Base-by-base conservation (phyloP, 1,140 invertebrate genomes). In the Drosophila ohnishii region DNA sequence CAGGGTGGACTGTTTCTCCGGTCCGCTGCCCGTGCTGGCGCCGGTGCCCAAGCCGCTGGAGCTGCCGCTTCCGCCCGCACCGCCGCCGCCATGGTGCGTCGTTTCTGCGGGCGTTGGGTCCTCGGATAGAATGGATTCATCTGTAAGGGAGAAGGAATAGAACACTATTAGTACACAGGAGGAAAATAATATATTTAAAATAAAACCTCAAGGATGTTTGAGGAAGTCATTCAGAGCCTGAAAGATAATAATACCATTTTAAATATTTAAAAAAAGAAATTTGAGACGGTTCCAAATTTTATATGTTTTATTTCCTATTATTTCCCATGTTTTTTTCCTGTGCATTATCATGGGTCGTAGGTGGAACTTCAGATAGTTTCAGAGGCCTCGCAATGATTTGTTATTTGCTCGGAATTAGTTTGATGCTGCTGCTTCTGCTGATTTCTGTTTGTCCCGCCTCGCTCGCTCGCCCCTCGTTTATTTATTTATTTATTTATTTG, bases 61-160 rank as follows among this genome's bases (percentile, higher is more conserved):
- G 42, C 77, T 75, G 48, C 69, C 44, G 57, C 81, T 47, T 47
- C 62, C 58, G 56, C 67, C 62, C 45, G 63, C 40, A 42, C 75
- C 75, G 30, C 80, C 74, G 55, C 81, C 78, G 9, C 59, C 87
- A 66, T 92, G 91, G 65, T 92, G 91, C 48, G 91, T 92, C 37
- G 91, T 92, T 78, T 92, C 91, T 58, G 91, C 91, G 59, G 91
- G 91, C 64, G 91, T 92, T 44, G 91, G 91, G 80, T 92, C 91
- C 79, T 92, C 91, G 56, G 91, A 90, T 53, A 90, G 70, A 66
- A 90, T 91, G 40, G 91, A 90, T 76, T 92, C 91, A 81, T 92
- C 91, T 92, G 62, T 1, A 51, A 58, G 1, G 16, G 6, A 30
- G 10, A n/a, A 35, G 19, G 55, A 13, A 7, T 2, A 34, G 6